A percentile compares a stretch with the other conserved stretches of the same genome.
phyloP scores from a whole-genome alignment of 2,113 vertebrate genomes.

The Labeo catla region DNA sequence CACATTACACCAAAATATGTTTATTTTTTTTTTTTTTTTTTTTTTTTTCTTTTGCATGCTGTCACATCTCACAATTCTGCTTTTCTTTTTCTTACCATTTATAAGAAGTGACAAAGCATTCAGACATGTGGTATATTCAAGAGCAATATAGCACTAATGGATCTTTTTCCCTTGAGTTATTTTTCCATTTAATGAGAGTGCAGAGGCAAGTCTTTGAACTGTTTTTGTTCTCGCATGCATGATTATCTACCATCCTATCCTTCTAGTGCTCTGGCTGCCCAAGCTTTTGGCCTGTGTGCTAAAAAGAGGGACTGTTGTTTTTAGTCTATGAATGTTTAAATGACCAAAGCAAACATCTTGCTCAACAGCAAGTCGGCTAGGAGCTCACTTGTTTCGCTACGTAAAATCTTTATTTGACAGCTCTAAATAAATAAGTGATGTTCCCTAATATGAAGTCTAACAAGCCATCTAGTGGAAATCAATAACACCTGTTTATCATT shows the following conservation, averaged over 20 bases:
- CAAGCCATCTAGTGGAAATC: constrained; percentile 15
- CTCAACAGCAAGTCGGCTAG: neutral
- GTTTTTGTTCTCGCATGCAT: constrained; percentile 38
- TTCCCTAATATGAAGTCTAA: neutral
- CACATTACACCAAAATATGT: constrained; percentile 31
- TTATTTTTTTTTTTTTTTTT: constrained; percentile 24
- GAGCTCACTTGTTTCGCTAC: neutral
- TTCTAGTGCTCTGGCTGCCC: constrained; percentile 18
- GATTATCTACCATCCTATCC: constrained; percentile 41
- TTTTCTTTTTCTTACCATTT: constrained; percentile 30
- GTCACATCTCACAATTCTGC: constrained; percentile 16
- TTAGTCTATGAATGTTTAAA: constrained; percentile 33
- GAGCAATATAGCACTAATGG: constrained; percentile 59
- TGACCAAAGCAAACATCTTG: constrained; percentile 21
- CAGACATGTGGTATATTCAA: constrained; percentile 52
- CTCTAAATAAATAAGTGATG: constrained; percentile 1
- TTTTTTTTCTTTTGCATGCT: neutral
- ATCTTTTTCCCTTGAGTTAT: constrained; percentile 54
- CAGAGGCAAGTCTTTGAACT: constrained; percentile 39
- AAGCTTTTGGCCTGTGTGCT: neutral
- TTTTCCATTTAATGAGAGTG: constrained; percentile 53
- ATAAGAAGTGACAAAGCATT: constrained; percentile 45
- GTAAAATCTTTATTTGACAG: neutral
- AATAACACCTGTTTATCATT: neutral
- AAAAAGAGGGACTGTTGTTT: neutral